Percentiles rank a stretch among this genome's conserved stretches.
Conservation (phyloP, 1,140 invertebrate species). For the Micrasema longulum region DNA sequence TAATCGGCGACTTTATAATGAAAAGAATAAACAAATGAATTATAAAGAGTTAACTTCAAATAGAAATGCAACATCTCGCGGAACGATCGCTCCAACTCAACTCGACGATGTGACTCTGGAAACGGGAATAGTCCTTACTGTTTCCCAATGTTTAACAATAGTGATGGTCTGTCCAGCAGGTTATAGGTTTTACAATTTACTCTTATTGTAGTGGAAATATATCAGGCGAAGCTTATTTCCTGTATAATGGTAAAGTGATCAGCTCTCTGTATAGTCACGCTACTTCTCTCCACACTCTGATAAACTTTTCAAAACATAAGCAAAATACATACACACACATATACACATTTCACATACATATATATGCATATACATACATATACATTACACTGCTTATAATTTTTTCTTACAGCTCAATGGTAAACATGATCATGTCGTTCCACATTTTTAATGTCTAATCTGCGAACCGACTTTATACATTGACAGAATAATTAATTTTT, state of each 20-base stretch:
- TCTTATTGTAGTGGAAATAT: too few species aligned
- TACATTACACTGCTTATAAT: too few species aligned
- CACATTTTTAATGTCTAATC: neutral
- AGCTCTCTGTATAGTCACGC: neutral
- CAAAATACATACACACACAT: slow-evolving; percentile 45
- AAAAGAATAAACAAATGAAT: slow-evolving; percentile 37
- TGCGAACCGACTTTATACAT: slow-evolving; percentile 21
- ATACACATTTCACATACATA: slow-evolving; percentile 32
- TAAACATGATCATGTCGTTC: slow-evolving; percentile 31
- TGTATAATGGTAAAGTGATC: too few species aligned
- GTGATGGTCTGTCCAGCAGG: too few species aligned
- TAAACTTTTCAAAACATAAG: slow-evolving; percentile 48
- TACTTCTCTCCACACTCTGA: slow-evolving; percentile 13
- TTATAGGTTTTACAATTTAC: too few species aligned
- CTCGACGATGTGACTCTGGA: neutral
- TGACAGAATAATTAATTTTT: slow-evolving; percentile 23
- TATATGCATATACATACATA: slow-evolving; percentile 41
- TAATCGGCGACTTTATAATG: slow-evolving; percentile 22
- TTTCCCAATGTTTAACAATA: too few species aligned
- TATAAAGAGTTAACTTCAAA: slow-evolving; percentile 46
- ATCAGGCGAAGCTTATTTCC: too few species aligned
- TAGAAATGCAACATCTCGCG: slow-evolving; percentile 47
- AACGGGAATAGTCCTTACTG: too few species aligned
- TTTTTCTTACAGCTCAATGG: slow-evolving; percentile 29
- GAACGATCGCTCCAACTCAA: neutral